phyloP scores from a whole-genome alignment of 2,888 invertebrate species.

The Plebejus anna region DNA sequence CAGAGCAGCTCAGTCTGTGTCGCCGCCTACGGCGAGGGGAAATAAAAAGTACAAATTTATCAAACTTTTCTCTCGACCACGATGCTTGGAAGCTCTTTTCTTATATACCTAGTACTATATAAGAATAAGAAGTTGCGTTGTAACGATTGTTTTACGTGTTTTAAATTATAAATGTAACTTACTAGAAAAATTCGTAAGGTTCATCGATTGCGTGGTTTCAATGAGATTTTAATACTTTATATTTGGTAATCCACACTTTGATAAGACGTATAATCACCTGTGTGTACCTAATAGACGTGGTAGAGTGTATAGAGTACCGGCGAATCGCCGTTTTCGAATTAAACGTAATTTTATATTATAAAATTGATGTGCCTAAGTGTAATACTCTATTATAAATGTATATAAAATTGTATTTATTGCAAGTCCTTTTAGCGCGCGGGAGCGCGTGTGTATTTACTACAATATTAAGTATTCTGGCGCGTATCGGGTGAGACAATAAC shows the following conservation, averaged over 20 bases:
- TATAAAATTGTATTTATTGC: slow-evolving; percentile 57
- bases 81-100: slow-evolving; percentile 63
- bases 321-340: slow-evolving; percentile 73
- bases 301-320: slow-evolving; percentile 59
- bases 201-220: slow-evolving; percentile 41
- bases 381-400: slow-evolving; percentile 72
- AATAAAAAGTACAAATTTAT: slow-evolving; percentile 77
- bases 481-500: slow-evolving; percentile 61
- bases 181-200: slow-evolving; percentile 49
- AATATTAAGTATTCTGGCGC: slow-evolving; percentile 45
- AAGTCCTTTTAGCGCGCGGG: slow-evolving; percentile 47
- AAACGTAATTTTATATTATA: slow-evolving; percentile 78
- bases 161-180: slow-evolving; percentile 59
- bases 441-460: slow-evolving; percentile 42
- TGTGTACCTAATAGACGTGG: slow-evolving; percentile 60
- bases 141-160: slow-evolving; percentile 48
- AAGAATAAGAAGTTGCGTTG: slow-evolving; percentile 59
- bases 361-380: slow-evolving; percentile 82
- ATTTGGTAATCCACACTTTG: slow-evolving; percentile 46
- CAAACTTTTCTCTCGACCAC: slow-evolving; percentile 57
- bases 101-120: slow-evolving; percentile 61
- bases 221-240: slow-evolving; percentile 43
- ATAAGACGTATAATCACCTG: slow-evolving; percentile 53
- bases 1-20: not conserved
- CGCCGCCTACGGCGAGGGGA: slow-evolving; percentile 48